Evolutionary conservation across 35 echinoderm and acorn worm species (phyloP).

Genomic region (Acanthaster planci): DNA sequence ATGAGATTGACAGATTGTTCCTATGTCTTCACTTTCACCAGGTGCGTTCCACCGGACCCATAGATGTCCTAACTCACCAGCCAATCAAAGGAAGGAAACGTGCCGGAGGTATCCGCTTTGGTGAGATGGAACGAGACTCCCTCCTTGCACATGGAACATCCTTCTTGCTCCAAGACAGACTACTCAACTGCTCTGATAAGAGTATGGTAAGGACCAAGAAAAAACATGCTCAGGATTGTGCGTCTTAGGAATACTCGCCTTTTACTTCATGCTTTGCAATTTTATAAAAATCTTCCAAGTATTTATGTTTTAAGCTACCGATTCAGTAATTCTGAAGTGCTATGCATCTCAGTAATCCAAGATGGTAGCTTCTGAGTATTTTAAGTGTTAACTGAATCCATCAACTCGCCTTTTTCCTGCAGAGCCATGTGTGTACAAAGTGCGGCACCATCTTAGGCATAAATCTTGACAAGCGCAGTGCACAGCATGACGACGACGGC

Average conservation of each 20-base stretch:
- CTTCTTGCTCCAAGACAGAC: conserved; percentile 89
- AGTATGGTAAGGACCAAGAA: conserved; percentile 66
- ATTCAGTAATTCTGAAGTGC: too few relatives aligned
- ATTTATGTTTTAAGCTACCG: too few relatives aligned
- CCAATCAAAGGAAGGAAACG: conserved; percentile 91
- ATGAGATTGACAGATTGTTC: too few relatives aligned
- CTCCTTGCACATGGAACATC: conserved; percentile 93
- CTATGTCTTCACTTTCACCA: conserved; percentile 14
- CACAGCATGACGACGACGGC: conserved; percentile 38
- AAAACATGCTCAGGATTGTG: neutral
- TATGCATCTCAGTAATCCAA: too few relatives aligned
- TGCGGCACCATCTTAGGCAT: conserved; percentile 89
- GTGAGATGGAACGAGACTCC: conserved; percentile 98
- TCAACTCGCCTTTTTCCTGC: neutral
- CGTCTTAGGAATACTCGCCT: too few relatives aligned
- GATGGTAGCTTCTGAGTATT: neutral
- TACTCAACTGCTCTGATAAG: conserved; percentile 96
- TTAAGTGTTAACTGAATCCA: neutral
- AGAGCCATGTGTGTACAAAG: conserved; percentile 86
- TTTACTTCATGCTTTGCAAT: too few relatives aligned
- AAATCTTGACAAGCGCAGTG: conserved; percentile 48
- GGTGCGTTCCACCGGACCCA: conserved; percentile 94
- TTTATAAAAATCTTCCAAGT: too few relatives aligned
- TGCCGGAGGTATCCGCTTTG: conserved; percentile 88
- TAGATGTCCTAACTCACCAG: conserved; percentile 91